phyloP scores from a whole-genome alignment of 2,113 vertebrate species.

The Pelobates fuscus region DNA sequence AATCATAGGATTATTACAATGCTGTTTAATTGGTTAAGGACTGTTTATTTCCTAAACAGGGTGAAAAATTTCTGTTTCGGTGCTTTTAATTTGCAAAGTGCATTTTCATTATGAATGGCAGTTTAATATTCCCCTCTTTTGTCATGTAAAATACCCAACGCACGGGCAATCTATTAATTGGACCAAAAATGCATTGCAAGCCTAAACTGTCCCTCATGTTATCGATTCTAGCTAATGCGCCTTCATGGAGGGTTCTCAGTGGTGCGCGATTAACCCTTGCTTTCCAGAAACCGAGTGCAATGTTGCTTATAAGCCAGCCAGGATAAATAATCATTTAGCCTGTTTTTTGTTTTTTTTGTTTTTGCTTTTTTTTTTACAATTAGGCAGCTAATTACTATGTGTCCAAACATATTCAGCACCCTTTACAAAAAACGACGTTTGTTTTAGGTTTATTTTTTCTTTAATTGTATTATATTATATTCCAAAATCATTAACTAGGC shows the following conservation, averaged over 20 bases:
- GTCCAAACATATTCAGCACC: too few species aligned
- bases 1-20: constrained; percentile 99
- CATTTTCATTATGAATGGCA: constrained; percentile 99
- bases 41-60: constrained; percentile 99
- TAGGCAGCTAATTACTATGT: too few species aligned
- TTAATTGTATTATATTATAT: too few species aligned
- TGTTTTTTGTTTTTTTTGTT: too few species aligned
- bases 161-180: constrained; percentile 99
- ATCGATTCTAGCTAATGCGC: constrained; percentile 70
- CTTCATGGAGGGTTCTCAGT: constrained; percentile 81
- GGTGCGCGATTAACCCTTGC: constrained; percentile 70
- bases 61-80: constrained; percentile 94
- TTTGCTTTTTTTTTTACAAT: too few species aligned
- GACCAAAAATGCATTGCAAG: constrained; percentile 94
- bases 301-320: too few species aligned
- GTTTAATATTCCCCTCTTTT: constrained; percentile 98
- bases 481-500: too few species aligned
- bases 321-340: too few species aligned
- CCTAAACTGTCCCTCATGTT: constrained; percentile 86
- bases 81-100: constrained; percentile 99
- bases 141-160: constrained; percentile 98
- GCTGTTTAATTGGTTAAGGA: constrained; percentile 99
- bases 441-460: too few species aligned
- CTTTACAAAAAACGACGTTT: too few species aligned
- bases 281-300: too few species aligned